Evolutionary conservation across 2,113 vertebrate genomes (phyloP), one percentile per base, ranked within the genome.

Genomic region (Bolborhynchus lineola): DNA sequence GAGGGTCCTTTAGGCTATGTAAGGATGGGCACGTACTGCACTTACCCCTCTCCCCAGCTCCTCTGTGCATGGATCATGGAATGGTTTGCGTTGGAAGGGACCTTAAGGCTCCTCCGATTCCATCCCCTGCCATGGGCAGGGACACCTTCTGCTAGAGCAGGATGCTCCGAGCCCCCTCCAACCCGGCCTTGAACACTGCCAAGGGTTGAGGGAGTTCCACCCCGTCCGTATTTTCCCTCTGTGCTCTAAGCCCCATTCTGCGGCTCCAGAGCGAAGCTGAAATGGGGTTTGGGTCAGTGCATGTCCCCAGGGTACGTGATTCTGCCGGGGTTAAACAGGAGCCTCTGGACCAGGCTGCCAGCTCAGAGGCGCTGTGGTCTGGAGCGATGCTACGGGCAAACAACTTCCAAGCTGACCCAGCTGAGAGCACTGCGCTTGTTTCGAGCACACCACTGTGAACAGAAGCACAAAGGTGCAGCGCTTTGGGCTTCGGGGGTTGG

Each of bases 361-460:
- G 31, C 52, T 59, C 1, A 0, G 60, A 39, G 41, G 6, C 16
- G 1, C 25, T 7, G 29, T 1, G 29, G 29, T 25, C 31, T 60
- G 52, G 7, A 42, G 52, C 6, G 26, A 69, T 49, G 25, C 9
- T 4, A 11, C 42, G 60, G 62, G 33, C 74, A 50, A 29, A 7
- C 3, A 23, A 14, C 23, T 35, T 13, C 46, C 46, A 31, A 25
- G 60, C 24, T 42, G 26, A 46, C 53, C 1, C 10, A 13, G 11
- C 17, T 42, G 46, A 3, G 2, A 0, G 4, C 13, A 4, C 7
- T 0, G 4, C 19, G 42, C 28, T 28, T 0, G 1, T n/a, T 64
- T 64, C 20, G 50, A 71, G 37, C 12, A 11, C 35, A 19, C 9
- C 9, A 2, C 25, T 20, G 77, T 37, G 65, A 49, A 75, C 70